Evolutionary conservation across 2,888 invertebrate species (phyloP), one percentile per base, ranked within the genome.

Genomic region (Micoletzkya japonica): DNA sequence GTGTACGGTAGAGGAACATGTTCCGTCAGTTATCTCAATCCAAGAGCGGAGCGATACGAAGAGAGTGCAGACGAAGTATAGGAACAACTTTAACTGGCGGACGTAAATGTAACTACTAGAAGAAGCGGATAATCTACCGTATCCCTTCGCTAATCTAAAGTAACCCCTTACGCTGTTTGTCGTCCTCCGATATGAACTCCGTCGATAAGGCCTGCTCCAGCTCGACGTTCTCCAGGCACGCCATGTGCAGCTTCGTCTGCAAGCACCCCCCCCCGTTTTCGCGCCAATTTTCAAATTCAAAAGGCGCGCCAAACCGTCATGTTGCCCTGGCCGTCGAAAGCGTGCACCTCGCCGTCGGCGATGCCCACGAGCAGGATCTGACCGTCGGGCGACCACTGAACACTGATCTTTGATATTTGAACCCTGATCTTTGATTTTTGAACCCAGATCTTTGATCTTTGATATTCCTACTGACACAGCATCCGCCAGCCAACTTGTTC

Each of bases 301-400:
- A 17, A 36, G 59, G 59, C 39, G 39, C 32, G 6, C 36, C 20
- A 37, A 20, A 59, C 89, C 76, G 89, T 86, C 80, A 89, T 90
- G 79, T 88, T 89, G 59, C 97, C 97, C 86, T 92, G 92, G 85
- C 92, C 92, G 86, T 98, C 97, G 87, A 95, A 98, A 7, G 94
- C 88, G 87, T 96, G 95, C 26, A 97, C 90, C 87, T 96, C 94
- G 1, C 96, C 95, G 87, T 90, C 94, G 69, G 90, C 90, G 70
- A 95, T 88, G 49, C 94, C 94, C 87, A 98, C 95, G 1, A 98
- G 88, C 17, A 98, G 88, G 57, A 93, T 89, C 75, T 92, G 91
- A 67, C 93, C 93, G 86, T 96, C 95, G 0, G 96, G 95, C 17
- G 96, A 95, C 97, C 97, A 98, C 87, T 89, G 81, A 37, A 84